Base-by-base conservation (phyloP, 37 sponge, comb jelly and placozoan genomes). In the Mnemiopsis leidyi region DNA sequence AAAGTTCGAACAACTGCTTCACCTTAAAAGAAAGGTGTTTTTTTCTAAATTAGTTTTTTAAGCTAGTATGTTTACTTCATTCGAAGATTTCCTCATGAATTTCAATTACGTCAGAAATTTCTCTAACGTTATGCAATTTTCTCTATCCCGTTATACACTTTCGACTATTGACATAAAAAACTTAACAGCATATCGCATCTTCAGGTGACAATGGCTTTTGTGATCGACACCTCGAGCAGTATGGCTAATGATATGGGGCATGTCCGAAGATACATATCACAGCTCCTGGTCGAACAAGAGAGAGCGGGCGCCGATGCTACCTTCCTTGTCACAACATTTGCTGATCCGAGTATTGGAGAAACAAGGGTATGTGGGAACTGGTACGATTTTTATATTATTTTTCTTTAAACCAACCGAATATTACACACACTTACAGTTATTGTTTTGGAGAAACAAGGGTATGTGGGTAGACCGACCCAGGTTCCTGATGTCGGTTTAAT, bases 221-320 rank as follows among this genome's bases (percentile, higher is more conserved):
- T 85, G 1, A 85, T 85, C 16, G 90, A 85, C 90, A 13, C 48
- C 0, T 36, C 38, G 7, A 40, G 40, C 29, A 40, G 61, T 26
- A 85, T 85, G 90, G 30, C 26, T 0, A 85, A 85, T 39, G 90
- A 85, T 26, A 26, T 85, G 24, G 48, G 26, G 18, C 25, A 38
- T 0, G 90, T 85, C 3, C 7, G 26, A 33, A 3, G 36, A 1
- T 85, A 40, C 61, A 38, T 85, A 39, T 16, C 13, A 35, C 40
- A 38, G 26, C 24, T 85, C 3, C 61, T 85, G 28, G 36, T 40
- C 29, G 61, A 85, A 33, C 90, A 85, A 61, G 16, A 0, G 0
- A 37, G 35, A 29, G 0, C 61, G 9, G 61, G 29, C 0, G 61
- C 2, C 3, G 18, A 33, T 23, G 90, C 36, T 28, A 38, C 61